These are phyloP conservation scores for Dione juno DNA, from an alignment of 2,888 invertebrate species.

Conservation along the genomic window DNA sequence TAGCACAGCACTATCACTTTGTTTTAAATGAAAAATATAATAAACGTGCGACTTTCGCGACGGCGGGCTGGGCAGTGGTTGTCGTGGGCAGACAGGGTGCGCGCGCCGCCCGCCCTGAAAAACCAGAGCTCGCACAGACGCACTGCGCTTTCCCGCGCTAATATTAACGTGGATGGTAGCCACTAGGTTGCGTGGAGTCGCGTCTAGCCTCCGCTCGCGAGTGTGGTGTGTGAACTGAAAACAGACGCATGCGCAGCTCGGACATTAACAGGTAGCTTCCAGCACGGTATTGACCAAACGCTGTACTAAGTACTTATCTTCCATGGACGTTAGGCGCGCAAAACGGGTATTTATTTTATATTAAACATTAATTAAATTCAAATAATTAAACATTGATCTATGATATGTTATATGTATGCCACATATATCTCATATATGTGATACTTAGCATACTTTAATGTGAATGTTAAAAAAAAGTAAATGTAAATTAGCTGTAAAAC, in stretches of 20 bases:
- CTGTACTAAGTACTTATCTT: constrained; percentile 39
- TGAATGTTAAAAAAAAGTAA: too few species aligned
- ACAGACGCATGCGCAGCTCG: constrained; percentile 59
- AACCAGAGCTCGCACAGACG: constrained; percentile 52
- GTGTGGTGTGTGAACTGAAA: constrained; percentile 47
- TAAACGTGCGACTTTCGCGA: constrained; percentile 26
- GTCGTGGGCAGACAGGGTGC: constrained; percentile 50
- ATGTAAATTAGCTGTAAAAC: too few species aligned
- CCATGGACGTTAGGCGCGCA: constrained; percentile 23
- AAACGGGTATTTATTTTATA: background rate
- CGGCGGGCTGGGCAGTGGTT: constrained; percentile 25
- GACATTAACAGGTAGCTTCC: constrained; percentile 61
- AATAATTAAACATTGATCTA: too few species aligned
- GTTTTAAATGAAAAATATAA: background rate
- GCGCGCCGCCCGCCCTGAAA: constrained; percentile 80
- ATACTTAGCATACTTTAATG: too few species aligned
- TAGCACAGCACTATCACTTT: constrained; percentile 31
- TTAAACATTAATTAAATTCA: too few species aligned
- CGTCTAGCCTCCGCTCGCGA: constrained; percentile 59
- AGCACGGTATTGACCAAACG: constrained; percentile 62
- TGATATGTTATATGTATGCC: too few species aligned
- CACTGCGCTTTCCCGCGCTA: constrained; percentile 58
- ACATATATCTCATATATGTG: too few species aligned
- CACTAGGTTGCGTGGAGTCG: constrained; percentile 56
- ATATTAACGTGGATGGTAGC: constrained; percentile 57